A percentile compares a stretch with the other conserved stretches of the same genome.
Conservation (phyloP, 1,140 invertebrate species). For the Halesus radiatus region DNA sequence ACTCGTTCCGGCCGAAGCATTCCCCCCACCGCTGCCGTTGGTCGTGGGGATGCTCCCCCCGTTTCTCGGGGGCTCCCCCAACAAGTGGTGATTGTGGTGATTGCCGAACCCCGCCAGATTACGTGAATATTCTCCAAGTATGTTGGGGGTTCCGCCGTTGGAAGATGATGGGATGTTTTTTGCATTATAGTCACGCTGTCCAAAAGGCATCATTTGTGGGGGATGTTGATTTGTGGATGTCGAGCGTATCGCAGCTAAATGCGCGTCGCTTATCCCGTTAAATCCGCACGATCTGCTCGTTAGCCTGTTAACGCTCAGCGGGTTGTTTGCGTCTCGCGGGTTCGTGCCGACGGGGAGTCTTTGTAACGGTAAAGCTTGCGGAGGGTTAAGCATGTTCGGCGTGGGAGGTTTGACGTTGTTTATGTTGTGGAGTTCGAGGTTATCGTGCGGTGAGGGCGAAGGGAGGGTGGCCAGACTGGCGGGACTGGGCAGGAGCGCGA, state of each 20-base stretch:
- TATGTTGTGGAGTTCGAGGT: constrained; percentile 24
- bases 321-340: constrained; percentile 92
- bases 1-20: constrained; percentile 57
- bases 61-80: constrained; percentile 58
- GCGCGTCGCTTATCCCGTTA: constrained; percentile 45
- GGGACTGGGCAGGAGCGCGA: constrained; percentile 76
- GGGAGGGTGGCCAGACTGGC: constrained; percentile 74
- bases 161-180: constrained; percentile 48
- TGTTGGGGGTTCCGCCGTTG: background rate
- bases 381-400: constrained; percentile 64
- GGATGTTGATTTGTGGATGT: constrained; percentile 28
- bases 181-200: constrained; percentile 37
- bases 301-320: constrained; percentile 88
- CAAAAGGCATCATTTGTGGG: constrained; percentile 35
- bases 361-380: constrained; percentile 57
- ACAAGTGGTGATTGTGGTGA: constrained; percentile 61
- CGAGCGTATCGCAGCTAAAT: constrained; percentile 43
- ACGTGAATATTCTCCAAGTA: constrained; percentile 20
- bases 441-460: constrained; percentile 43
- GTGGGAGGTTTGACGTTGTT: constrained; percentile 65
- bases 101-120: constrained; percentile 20
- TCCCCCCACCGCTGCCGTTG: constrained; percentile 38
- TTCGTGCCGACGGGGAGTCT: constrained; percentile 90
- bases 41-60: constrained; percentile 44
- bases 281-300: constrained; percentile 70